phyloP scores from a whole-genome alignment of 2,113 vertebrate genomes.

The Ondatra zibethicus region DNA sequence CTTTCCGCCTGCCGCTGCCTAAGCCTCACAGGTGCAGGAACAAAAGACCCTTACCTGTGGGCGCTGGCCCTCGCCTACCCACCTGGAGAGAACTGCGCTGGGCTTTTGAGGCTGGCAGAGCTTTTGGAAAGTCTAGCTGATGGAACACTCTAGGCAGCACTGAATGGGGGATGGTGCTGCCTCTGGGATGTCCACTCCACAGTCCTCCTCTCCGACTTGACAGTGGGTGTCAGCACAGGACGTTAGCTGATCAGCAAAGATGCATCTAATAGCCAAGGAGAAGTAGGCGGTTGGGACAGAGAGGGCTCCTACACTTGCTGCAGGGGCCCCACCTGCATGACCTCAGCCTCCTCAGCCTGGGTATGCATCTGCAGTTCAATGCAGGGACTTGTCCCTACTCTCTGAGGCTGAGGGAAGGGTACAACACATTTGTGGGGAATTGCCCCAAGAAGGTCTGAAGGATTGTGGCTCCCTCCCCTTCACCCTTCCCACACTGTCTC shows the following conservation, averaged over 20 bases:
- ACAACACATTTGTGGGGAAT: not conserved
- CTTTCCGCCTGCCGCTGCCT: accelerated
- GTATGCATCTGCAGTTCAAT: accelerated
- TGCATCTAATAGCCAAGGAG: not conserved
- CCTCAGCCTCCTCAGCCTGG: not conserved
- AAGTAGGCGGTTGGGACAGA: not conserved
- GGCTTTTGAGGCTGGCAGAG: not conserved
- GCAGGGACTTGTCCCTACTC: not conserved
- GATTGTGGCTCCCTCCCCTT: not conserved
- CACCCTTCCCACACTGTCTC: not conserved
- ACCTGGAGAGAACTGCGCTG: not conserved
- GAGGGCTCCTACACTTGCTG: not conserved
- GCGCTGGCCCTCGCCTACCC: not conserved
- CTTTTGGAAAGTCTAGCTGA: too few species aligned
- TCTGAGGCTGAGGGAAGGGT: not conserved
- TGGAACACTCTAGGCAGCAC: too few species aligned
- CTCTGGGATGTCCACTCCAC: accelerated
- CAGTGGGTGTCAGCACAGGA: too few species aligned
- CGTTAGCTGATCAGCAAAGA: not conserved
- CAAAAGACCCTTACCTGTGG: not conserved
- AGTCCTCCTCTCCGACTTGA: too few species aligned
- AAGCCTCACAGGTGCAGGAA: not conserved
- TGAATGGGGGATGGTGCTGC: accelerated
- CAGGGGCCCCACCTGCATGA: too few species aligned
- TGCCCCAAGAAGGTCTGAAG: not conserved